Conservation (phyloP, 2,888 invertebrate species). For the Arge pagana region DNA sequence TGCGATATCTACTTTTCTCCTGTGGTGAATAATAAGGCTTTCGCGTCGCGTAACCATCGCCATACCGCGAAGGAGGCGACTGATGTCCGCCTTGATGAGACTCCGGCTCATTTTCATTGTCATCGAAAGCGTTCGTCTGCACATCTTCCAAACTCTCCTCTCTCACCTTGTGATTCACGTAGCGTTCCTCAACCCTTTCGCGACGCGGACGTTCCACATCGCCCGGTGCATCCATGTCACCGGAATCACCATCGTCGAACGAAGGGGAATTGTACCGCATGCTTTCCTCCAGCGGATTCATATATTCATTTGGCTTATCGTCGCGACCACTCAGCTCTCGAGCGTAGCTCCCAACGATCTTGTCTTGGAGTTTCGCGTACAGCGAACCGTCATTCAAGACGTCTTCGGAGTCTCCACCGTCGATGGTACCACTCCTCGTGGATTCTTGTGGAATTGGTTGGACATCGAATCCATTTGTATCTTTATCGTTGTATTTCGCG, state of each 20-base stretch:
- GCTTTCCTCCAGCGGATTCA: constrained; percentile 11
- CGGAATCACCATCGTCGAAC: background rate
- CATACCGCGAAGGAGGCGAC: constrained; percentile 1
- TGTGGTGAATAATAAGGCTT: background rate
- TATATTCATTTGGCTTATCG: background rate
- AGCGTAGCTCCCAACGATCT: background rate
- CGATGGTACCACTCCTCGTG: background rate
- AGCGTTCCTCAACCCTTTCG: constrained; percentile 14
- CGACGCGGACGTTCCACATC: constrained; percentile 2
- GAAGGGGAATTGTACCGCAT: constrained; percentile 14
- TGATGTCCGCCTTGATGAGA: background rate
- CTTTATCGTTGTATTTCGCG: background rate
- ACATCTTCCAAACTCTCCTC: constrained; percentile 17
- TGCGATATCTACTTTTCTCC: background rate
- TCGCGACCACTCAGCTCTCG: background rate
- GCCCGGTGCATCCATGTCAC: background rate
- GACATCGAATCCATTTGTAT: constrained; percentile 5
- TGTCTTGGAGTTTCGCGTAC: constrained; percentile 10
- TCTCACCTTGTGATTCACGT: constrained; percentile 16
- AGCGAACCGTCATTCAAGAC: constrained; percentile 6
- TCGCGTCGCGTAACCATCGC: background rate
- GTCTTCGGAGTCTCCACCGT: background rate
- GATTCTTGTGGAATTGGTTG: constrained; percentile 2
- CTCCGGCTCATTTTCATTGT: background rate
- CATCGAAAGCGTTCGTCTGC: constrained; percentile 8